Conservation (phyloP, 2,888 invertebrate species). For the Chironomus tentans region DNA sequence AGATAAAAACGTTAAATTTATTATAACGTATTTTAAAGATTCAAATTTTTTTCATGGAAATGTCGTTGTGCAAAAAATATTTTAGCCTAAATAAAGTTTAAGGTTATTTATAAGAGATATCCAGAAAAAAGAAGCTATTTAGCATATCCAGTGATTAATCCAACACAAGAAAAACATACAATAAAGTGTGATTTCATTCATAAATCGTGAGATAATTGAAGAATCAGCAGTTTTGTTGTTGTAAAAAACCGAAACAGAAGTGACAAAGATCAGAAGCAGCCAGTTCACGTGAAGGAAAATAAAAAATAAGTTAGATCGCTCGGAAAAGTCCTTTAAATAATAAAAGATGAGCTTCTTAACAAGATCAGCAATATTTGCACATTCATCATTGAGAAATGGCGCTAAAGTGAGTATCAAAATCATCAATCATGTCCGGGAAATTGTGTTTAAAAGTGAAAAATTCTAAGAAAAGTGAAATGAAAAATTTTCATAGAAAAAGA, state of each 20-base stretch:
- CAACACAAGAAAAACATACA: background rate
- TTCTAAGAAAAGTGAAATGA: background rate
- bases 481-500: conserved; percentile 12
- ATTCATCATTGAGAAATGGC: conserved; percentile 30
- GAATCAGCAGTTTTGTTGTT: background rate
- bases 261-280: background rate
- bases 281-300: too few relatives aligned
- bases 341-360: conserved; percentile 18
- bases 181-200: background rate
- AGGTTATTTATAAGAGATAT: too few relatives aligned
- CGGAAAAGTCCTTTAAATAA: background rate
- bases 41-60: too few relatives aligned
- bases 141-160: background rate
- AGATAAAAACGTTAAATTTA: too few relatives aligned
- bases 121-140: too few relatives aligned
- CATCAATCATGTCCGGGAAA: background rate
- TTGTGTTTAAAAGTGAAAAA: background rate
- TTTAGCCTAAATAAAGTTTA: too few relatives aligned
- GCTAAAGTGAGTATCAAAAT: conserved; percentile 19
- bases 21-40: too few relatives aligned
- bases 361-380: conserved; percentile 27
- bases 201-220: background rate
- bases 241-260: background rate
- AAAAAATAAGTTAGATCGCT: background rate
- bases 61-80: too few relatives aligned